Conservation (phyloP, 92 coral and sea anemone genomes). For the Bergia sp. region DNA sequence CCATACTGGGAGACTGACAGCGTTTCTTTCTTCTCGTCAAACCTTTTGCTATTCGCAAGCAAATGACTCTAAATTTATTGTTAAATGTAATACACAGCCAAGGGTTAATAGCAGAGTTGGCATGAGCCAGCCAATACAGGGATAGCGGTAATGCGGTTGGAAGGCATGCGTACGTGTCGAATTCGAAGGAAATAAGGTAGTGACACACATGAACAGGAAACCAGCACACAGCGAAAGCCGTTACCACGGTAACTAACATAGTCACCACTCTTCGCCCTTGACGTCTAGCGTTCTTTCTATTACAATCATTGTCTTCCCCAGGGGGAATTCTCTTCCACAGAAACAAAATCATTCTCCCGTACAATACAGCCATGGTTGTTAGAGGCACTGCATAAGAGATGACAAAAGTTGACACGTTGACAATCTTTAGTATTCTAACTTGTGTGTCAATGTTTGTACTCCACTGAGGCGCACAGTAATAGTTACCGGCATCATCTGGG, state of each 20-base stretch:
- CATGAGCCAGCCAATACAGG: constrained; percentile 40
- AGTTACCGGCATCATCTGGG: background rate
- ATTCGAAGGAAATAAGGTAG: constrained; percentile 35
- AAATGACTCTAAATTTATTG: constrained; percentile 21
- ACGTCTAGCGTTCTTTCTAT: constrained; percentile 16
- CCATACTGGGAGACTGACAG: background rate
- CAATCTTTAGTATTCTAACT: background rate
- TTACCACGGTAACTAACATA: constrained; percentile 45
- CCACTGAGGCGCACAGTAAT: constrained; percentile 28
- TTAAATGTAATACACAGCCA: constrained; percentile 37
- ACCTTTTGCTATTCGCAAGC: background rate
- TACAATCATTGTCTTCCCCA: constrained; percentile 34
- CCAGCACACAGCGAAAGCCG: constrained; percentile 35
- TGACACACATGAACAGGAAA: constrained; percentile 40
- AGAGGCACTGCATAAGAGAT: constrained; percentile 14
- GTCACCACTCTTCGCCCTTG: constrained; percentile 31
- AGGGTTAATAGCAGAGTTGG: constrained; percentile 42
- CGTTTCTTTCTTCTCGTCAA: background rate
- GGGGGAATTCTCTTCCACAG: constrained; percentile 41
- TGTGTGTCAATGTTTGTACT: constrained; percentile 3
- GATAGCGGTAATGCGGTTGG: constrained; percentile 10
- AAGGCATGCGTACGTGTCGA: constrained; percentile 39
- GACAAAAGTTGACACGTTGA: constrained; percentile 2
- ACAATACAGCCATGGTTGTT: constrained; percentile 10
- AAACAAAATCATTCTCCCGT: constrained; percentile 32